Evolutionary conservation across 1,140 invertebrate genomes (phyloP), one percentile per base, ranked within the genome.

Genomic region (Hirudo medicinalis): DNA sequence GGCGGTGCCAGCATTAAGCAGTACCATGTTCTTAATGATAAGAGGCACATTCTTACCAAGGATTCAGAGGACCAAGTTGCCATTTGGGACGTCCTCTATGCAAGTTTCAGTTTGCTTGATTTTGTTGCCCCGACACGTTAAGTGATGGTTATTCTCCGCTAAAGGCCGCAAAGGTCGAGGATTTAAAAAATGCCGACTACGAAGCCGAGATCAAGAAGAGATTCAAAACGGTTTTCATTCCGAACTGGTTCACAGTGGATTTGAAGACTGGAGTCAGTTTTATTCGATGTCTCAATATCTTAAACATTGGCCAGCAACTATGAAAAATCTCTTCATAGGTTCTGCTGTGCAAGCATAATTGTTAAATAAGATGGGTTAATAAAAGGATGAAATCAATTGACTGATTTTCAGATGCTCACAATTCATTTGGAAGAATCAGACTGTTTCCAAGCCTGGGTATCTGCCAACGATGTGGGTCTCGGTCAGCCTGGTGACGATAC

Each of bases 181-280:
- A 95, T 81, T 85, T 97, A 63, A 94, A 94, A 4, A 85, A 88
- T 78, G 87, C 93, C 2, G 90, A 97, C 84, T 95, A 92, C 83
- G 95, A 99, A 54, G 90, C 93, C 78, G 94, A 97, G 83, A 87
- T 95, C 0, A 94, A 96, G 78, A 90, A 90, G 80, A 85, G 90
- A 76, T 92, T 90, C 74, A 93, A 94, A 85, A 89, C 90, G 84
- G 88, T 99, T 67, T 97, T 90, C 83, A 93, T 99, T 76, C 97
- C 97, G 57, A 97, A 92, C 84, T 99, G 97, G 97, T 99, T 99
- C 82, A 95, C 91, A 78, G 92, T 99, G 69, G 96, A 99, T 85
- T 86, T 98, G 9, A 99, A 99, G 85, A 97, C 94, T 73, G 97
- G 96, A 72, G 90, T 93, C 83, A 81, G 86, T 85, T 67, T n/a